A percentile compares a stretch with the other conserved stretches of the same genome.
phyloP scores from a whole-genome alignment of 2,888 invertebrate species.

The Leptopterna dolabrata region DNA sequence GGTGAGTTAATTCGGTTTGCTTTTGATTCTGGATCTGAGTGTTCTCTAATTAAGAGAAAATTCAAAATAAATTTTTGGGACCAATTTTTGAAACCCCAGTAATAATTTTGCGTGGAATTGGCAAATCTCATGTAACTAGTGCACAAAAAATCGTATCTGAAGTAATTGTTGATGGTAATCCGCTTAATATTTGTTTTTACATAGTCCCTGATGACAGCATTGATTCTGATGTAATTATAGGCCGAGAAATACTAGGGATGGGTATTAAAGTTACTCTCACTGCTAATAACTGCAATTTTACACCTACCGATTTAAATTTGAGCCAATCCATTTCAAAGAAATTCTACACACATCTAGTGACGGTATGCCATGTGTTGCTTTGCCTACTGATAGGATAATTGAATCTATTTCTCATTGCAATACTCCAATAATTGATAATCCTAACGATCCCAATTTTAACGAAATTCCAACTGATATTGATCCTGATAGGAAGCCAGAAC shows the following conservation, averaged over 20 bases:
- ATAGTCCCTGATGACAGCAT: conserved; percentile 5
- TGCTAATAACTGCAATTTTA: background rate
- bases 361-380: background rate
- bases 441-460: background rate
- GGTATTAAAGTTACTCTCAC: conserved; percentile 37
- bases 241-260: conserved; percentile 2
- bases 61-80: background rate
- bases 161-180: too few relatives aligned
- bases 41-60: background rate
- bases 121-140: background rate
- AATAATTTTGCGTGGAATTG: background rate
- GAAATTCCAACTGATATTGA: conserved; percentile 17
- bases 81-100: background rate
- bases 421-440: too few relatives aligned
- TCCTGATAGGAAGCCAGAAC: background rate
- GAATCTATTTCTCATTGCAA: background rate
- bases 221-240: background rate
- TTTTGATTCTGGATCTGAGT: conserved; percentile 29
- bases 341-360: background rate
- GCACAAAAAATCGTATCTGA: background rate
- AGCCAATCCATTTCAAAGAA: background rate
- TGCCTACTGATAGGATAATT: background rate
- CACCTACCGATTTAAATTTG: conserved; percentile 3
- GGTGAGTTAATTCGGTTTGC: conserved; percentile 19
- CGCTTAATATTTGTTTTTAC: conserved; percentile 32